phyloP scores from a whole-genome alignment of 2,113 vertebrate genomes.

The Platysternon megacephalum region DNA sequence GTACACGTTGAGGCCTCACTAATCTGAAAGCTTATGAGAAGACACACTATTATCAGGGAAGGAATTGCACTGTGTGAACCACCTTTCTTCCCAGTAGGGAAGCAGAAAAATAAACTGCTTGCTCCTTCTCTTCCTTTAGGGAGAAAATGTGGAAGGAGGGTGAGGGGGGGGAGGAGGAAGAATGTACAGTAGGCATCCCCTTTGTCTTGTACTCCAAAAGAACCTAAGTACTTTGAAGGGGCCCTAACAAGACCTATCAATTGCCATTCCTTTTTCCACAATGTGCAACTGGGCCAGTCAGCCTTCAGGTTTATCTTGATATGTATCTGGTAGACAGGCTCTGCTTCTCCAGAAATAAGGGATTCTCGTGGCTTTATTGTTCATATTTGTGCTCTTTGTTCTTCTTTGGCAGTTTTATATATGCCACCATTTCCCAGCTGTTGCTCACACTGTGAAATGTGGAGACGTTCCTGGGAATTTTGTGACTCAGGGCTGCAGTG shows the following conservation, averaged over 20 bases:
- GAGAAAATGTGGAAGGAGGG: not conserved
- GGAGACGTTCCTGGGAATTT: not conserved
- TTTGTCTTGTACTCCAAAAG: not conserved
- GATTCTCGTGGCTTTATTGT: not conserved
- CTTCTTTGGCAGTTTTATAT: not conserved
- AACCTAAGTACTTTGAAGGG: not conserved
- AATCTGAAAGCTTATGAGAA: not conserved
- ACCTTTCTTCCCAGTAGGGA: not conserved
- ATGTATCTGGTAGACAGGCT: not conserved
- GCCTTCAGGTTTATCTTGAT: not conserved
- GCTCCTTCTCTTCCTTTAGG: not conserved
- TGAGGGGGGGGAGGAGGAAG: not conserved
- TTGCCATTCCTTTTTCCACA: not conserved
- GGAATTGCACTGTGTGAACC: not conserved
- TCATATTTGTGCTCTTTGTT: not conserved
- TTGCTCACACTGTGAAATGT: not conserved
- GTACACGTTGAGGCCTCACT: rapidly evolving
- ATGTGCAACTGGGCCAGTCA: not conserved
- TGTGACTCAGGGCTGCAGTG: not conserved
- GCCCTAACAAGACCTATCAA: not conserved
- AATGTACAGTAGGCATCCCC: not conserved
- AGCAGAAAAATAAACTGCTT: not conserved
- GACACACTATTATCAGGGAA: not conserved
- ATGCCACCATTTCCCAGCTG: not conserved
- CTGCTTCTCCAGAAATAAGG: not conserved